These are phyloP conservation scores for Sebastes minor DNA, from an alignment of 2,797 vertebrate species.

Conservation along the genomic window DNA sequence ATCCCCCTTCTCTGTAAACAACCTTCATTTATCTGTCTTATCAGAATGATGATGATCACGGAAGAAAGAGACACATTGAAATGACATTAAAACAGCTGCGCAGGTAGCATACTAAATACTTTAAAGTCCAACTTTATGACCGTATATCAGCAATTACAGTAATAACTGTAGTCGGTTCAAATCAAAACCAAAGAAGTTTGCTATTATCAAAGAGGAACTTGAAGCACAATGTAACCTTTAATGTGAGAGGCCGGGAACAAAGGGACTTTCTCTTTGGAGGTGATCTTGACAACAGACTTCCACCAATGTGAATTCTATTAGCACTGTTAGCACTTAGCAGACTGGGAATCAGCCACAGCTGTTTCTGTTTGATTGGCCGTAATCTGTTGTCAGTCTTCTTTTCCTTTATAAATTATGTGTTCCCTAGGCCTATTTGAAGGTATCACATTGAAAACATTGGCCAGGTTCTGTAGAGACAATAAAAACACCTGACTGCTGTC, in stretches of 20 bases:
- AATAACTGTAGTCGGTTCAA: not conserved
- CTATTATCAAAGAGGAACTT: not conserved
- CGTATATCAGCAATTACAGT: not conserved
- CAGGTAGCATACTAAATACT: not conserved
- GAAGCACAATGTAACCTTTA: not conserved
- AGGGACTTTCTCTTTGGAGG: no score
- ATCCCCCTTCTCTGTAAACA: slow-evolving; percentile 43
- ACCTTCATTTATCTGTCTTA: slow-evolving; percentile 39
- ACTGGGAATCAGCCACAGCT: slow-evolving; percentile 2
- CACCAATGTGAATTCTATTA: not conserved
- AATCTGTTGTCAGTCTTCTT: slow-evolving; percentile 4
- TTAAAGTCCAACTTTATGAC: not conserved
- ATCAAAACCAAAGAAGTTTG: not conserved
- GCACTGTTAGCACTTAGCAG: slow-evolving; percentile 7
- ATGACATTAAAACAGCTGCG: slow-evolving; percentile 33
- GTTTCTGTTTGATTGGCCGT: slow-evolving; percentile 24
- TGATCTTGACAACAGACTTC: not conserved
- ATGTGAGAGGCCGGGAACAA: not conserved
- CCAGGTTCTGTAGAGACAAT: not conserved
- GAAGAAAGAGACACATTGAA: slow-evolving; percentile 28
- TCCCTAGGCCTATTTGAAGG: not conserved
- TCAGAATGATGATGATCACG: slow-evolving; percentile 32
- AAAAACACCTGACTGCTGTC: not conserved
- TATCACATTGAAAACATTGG: not conserved
- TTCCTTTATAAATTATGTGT: not conserved